Percentiles rank a stretch among this genome's conserved stretches.
Conservation (phyloP, 2,797 vertebrate genomes). For the Emys orbicularis region DNA sequence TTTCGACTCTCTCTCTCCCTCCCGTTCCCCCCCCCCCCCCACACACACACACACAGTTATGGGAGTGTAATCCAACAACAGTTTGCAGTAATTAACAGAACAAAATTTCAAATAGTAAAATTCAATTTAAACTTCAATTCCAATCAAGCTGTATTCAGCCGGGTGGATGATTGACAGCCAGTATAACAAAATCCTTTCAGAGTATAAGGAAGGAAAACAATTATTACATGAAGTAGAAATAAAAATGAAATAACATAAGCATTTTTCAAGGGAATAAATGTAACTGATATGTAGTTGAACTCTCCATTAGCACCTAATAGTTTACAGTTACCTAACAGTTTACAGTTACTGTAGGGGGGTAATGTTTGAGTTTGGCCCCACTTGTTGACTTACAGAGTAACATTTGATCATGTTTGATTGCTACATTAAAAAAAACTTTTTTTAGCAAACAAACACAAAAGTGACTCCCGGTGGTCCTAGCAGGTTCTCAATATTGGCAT, state of each 20-base stretch:
- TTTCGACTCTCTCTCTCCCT: not conserved
- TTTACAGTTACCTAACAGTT: too few relatives aligned
- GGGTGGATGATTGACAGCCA: not conserved
- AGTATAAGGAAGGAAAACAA: not conserved
- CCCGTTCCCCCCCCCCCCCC: not conserved
- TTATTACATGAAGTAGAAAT: not conserved
- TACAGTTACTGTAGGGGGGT: not conserved
- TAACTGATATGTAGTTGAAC: not conserved
- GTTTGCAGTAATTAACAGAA: not conserved
- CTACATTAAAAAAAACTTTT: not conserved
- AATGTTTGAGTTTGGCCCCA: not conserved
- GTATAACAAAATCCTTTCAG: not conserved
- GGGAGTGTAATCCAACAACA: not conserved
- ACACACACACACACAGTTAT: not conserved
- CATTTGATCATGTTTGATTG: not conserved
- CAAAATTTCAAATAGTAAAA: not conserved
- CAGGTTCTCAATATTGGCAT: too few relatives aligned
- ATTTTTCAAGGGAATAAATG: not conserved
- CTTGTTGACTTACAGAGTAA: not conserved
- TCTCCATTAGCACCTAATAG: accelerated
- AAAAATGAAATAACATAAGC: not conserved
- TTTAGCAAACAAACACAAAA: not conserved
- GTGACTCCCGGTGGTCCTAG: too few relatives aligned
- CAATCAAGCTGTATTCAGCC: not conserved
- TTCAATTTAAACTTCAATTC: not conserved